Percentiles rank a stretch among this genome's conserved stretches.
phyloP scores from a whole-genome alignment of 2,888 invertebrate species.

The Cheilosia grossa region DNA sequence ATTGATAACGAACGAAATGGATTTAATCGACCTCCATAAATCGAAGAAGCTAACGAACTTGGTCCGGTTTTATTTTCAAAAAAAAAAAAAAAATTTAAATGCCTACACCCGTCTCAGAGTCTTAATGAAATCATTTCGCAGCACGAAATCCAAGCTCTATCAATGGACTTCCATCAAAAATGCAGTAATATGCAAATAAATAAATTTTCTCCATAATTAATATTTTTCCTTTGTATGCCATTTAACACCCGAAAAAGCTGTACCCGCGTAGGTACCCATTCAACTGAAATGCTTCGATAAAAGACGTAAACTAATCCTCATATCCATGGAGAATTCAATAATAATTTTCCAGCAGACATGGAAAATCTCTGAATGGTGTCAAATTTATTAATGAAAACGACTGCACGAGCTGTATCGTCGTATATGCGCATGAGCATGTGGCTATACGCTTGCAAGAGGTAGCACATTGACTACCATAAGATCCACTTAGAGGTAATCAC shows the following conservation, averaged over 20 bases:
- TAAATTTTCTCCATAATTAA: constrained; percentile 68
- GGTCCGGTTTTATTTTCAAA: constrained; percentile 29
- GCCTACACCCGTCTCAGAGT: constrained; percentile 46
- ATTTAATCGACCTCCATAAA: constrained; percentile 52
- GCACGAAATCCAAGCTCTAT: constrained; percentile 37
- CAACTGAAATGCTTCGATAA: constrained; percentile 18
- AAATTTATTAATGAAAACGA: constrained; percentile 72
- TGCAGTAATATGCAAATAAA: constrained; percentile 71
- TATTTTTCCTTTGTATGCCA: constrained; percentile 50
- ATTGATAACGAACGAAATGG: constrained; percentile 31
- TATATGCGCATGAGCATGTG: neutral
- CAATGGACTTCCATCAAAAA: constrained; percentile 46
- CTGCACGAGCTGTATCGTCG: neutral
- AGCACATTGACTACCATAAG: constrained; percentile 48
- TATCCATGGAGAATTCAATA: constrained; percentile 61
- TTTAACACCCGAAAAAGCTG: constrained; percentile 40
- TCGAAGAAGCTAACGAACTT: constrained; percentile 36
- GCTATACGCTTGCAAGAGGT: constrained; percentile 13
- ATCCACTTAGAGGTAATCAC: constrained; percentile 72
- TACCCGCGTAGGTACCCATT: neutral
- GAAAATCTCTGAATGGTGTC: constrained; percentile 71
- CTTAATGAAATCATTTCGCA: constrained; percentile 63
- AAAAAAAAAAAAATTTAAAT: constrained; percentile 9
- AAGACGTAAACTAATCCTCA: constrained; percentile 57
- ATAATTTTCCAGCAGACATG: constrained; percentile 55